Percentiles rank a stretch among this genome's conserved stretches.
Conservation (phyloP, 2,113 vertebrate species). For the Monopterus albus region DNA sequence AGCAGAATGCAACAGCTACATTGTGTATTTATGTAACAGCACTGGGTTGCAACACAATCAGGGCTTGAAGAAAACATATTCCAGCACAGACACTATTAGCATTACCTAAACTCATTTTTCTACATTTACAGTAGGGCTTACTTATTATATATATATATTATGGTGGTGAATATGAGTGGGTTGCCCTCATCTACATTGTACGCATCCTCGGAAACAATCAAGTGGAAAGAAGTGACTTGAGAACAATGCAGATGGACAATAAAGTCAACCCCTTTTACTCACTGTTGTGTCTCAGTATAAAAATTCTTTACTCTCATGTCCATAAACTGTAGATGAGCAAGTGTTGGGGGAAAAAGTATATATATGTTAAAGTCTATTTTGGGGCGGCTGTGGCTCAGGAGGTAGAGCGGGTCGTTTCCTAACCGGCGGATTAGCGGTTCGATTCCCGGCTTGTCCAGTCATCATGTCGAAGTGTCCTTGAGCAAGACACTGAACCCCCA, state of each 20-base stretch:
- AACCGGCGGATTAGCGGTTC: too few species aligned
- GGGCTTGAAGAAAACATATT: slow-evolving; percentile 2
- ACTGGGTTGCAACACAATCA: not conserved
- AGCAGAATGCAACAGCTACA: slow-evolving; percentile 34
- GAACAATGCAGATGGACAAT: slow-evolving; percentile 30
- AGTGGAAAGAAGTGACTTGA: slow-evolving; percentile 4
- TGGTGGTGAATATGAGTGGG: not conserved
- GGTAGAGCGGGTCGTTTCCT: too few species aligned
- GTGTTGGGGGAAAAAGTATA: not conserved
- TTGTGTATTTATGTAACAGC: slow-evolving; percentile 10
- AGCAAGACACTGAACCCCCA: too few species aligned
- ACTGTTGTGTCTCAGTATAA: slow-evolving; percentile 2
- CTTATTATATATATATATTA: not conserved
- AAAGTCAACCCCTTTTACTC: not conserved
- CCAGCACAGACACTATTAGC: not conserved
- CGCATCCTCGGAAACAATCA: slow-evolving; percentile 16
- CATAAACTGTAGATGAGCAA: slow-evolving; percentile 1
- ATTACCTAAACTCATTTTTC: not conserved
- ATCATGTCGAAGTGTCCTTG: too few species aligned
- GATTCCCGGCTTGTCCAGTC: too few species aligned
- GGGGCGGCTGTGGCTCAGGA: too few species aligned
- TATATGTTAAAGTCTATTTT: too few species aligned
- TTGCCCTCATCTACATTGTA: slow-evolving; percentile 14
- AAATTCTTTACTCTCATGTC: slow-evolving; percentile 10
- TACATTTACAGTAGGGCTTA: not conserved